These are phyloP conservation scores for Noctua fimbriata DNA, from an alignment of 2,888 invertebrate species.

Conservation along the genomic window DNA sequence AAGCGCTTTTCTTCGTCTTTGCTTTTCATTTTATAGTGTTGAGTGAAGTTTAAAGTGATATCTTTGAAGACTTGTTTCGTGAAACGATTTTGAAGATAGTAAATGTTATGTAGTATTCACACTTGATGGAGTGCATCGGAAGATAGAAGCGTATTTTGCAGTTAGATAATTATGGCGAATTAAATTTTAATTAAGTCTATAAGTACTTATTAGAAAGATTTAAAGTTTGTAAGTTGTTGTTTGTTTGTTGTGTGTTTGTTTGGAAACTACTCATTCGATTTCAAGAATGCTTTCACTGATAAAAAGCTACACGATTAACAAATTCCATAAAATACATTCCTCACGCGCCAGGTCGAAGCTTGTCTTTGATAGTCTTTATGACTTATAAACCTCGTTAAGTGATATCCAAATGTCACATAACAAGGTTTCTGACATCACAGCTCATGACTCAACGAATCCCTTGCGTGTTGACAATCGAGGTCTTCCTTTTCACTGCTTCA, in stretches of 20 bases:
- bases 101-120: neutral
- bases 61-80: neutral
- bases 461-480: neutral
- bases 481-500: neutral
- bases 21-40: constrained; percentile 37
- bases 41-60: constrained; percentile 9
- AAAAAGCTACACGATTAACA: neutral
- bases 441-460: neutral
- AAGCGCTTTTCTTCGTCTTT: constrained; percentile 32
- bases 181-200: neutral
- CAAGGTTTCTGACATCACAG: neutral
- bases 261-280: no score
- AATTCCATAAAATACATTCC: neutral
- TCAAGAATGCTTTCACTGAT: neutral
- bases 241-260: no score
- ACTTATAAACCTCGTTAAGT: neutral
- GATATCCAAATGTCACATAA: neutral
- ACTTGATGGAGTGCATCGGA: neutral
- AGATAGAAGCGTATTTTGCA: neutral
- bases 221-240: no score
- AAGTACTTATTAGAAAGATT: neutral
- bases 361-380: neutral
- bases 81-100: neutral
- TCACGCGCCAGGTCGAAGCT: neutral
- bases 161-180: neutral